Percentiles rank a stretch among this genome's conserved stretches.
phyloP scores from a whole-genome alignment of 2,113 vertebrate genomes.

The Semicossyphus pulcher region DNA sequence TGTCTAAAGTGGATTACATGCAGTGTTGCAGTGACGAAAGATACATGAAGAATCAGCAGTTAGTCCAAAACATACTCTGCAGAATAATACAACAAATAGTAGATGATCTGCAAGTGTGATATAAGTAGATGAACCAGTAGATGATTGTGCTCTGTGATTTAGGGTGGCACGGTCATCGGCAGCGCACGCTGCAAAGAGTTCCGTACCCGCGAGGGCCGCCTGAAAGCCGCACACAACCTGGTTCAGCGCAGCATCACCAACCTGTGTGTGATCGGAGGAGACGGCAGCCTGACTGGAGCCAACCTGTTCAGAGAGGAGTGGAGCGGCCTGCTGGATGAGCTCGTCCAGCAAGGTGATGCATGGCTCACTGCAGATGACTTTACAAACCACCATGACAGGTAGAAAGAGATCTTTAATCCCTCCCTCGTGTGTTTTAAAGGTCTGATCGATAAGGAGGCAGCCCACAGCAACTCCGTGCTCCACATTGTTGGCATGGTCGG shows the following conservation, averaged over 20 bases:
- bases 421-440: constrained; percentile 73
- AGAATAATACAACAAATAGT: too few species aligned
- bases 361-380: fast-evolving
- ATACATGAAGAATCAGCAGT: too few species aligned
- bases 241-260: constrained; percentile 90
- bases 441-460: constrained; percentile 85
- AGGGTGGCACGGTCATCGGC: constrained; percentile 97
- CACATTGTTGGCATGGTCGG: constrained; percentile 99
- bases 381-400: fast-evolving
- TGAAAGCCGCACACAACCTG: constrained; percentile 90
- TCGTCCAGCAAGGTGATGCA: constrained; percentile 85
- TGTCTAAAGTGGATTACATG: neutral
- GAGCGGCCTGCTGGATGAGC: constrained; percentile 90
- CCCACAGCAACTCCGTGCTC: constrained; percentile 82
- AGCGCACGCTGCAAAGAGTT: constrained; percentile 95
- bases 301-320: constrained; percentile 95
- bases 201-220: constrained; percentile 88
- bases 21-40: too few species aligned
- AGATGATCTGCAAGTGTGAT: too few species aligned
- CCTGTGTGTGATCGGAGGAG: constrained; percentile 96
- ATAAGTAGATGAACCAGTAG: too few species aligned
- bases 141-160: neutral
- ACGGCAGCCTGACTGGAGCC: constrained; percentile 95
- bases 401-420: fast-evolving
- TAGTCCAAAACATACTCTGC: too few species aligned